phyloP scores from a whole-genome alignment of 2,113 vertebrate species.

The Epinephelus cyanopodus region DNA sequence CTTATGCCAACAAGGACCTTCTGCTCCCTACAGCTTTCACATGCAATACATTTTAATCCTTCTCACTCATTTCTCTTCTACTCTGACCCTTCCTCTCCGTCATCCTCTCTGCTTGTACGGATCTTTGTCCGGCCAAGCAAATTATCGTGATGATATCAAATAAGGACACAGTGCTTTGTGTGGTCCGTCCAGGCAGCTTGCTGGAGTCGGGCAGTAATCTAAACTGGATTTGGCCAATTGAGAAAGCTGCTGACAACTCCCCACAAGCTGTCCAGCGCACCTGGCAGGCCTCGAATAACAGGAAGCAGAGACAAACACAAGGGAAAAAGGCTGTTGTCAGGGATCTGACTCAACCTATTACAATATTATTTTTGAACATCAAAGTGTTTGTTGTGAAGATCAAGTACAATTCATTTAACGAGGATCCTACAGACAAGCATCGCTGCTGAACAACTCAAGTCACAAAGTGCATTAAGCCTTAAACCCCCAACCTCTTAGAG shows the following conservation, averaged over 20 bases:
- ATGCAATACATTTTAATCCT: slow-evolving; percentile 46
- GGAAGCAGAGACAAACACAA: slow-evolving; percentile 1
- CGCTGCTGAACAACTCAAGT: neutral
- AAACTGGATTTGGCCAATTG: slow-evolving; percentile 74
- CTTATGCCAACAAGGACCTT: slow-evolving; percentile 40
- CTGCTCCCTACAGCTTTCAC: slow-evolving; percentile 50
- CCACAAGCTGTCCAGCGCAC: slow-evolving; percentile 63
- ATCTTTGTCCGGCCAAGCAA: slow-evolving; percentile 40
- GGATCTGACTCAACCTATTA: slow-evolving; percentile 33
- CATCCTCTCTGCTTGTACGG: slow-evolving; percentile 21
- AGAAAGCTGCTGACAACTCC: slow-evolving; percentile 72
- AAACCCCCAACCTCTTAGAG: neutral
- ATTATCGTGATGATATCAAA: slow-evolving; percentile 72
- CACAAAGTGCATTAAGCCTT: neutral
- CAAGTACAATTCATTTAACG: neutral
- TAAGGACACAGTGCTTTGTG: slow-evolving; percentile 58
- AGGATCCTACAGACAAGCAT: neutral
- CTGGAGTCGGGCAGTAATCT: slow-evolving; percentile 64
- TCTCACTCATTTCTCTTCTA: slow-evolving; percentile 23
- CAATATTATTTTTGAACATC: slow-evolving; percentile 25
- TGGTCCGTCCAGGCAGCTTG: slow-evolving; percentile 35
- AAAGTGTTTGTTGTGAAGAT: slow-evolving; percentile 21
- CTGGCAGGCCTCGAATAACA: slow-evolving; percentile 51
- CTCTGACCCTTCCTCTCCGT: slow-evolving; percentile 30
- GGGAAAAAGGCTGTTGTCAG: slow-evolving; percentile 22